phyloP scores from a whole-genome alignment of 1,140 invertebrate species.

The Druon quercuslanigerum region DNA sequence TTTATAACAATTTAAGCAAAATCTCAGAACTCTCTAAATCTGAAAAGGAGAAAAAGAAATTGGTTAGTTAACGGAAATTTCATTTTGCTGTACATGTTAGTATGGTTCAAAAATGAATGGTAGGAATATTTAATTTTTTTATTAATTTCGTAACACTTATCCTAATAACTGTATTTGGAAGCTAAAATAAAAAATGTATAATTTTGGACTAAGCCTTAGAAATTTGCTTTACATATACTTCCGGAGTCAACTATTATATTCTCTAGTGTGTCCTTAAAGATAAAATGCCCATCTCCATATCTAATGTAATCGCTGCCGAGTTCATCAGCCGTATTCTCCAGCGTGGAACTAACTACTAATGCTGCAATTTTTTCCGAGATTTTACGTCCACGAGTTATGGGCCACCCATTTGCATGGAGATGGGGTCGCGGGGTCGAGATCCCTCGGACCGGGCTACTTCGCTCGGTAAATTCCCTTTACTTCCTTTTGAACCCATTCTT shows the following conservation, averaged over 20 bases:
- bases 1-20: too few relatives aligned
- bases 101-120: too few relatives aligned
- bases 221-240: neutral
- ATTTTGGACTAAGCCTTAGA: neutral
- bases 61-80: too few relatives aligned
- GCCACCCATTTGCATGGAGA: slow-evolving; percentile 69
- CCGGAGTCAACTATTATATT: slow-evolving; percentile 28
- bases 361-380: slow-evolving; percentile 64
- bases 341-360: slow-evolving; percentile 71
- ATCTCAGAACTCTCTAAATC: too few relatives aligned
- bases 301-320: slow-evolving; percentile 53
- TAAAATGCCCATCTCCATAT: slow-evolving; percentile 45
- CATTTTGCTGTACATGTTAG: too few relatives aligned
- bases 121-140: too few relatives aligned
- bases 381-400: slow-evolving; percentile 66
- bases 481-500: slow-evolving; percentile 49
- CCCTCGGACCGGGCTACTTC: slow-evolving; percentile 61
- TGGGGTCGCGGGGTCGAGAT: slow-evolving; percentile 54
- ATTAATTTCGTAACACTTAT: neutral
- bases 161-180: slow-evolving; percentile 11
- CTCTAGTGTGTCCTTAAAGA: slow-evolving; percentile 43
- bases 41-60: too few relatives aligned
- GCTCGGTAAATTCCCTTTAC: slow-evolving; percentile 49
- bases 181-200: neutral
- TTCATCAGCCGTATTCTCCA: slow-evolving; percentile 57